These are phyloP conservation scores for Cephus nigrinus DNA, from an alignment of 2,888 invertebrate genomes.

Conservation along the genomic window DNA sequence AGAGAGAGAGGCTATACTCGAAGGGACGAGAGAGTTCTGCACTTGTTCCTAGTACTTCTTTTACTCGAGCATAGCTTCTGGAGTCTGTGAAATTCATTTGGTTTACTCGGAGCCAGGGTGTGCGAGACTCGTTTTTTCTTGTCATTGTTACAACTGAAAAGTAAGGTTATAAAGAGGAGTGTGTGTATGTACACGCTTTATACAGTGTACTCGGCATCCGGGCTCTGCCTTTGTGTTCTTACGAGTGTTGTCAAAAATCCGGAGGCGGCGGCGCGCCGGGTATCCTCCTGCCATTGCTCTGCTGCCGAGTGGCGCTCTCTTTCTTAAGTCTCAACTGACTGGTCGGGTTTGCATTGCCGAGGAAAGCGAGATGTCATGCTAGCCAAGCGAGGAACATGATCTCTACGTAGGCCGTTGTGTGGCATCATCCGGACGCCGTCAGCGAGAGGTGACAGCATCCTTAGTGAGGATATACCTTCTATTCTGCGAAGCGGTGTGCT, in stretches of 20 bases:
- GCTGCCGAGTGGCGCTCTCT: constrained; percentile 41
- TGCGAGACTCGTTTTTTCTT: too few relatives aligned
- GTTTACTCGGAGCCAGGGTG: too few relatives aligned
- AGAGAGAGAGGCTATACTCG: too few relatives aligned
- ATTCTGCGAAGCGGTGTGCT: constrained; percentile 21
- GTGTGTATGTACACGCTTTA: too few relatives aligned
- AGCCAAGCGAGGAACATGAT: constrained; percentile 2
- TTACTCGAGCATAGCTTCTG: too few relatives aligned
- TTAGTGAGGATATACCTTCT: constrained; percentile 21
- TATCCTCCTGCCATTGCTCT: constrained; percentile 42
- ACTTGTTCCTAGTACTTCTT: too few relatives aligned
- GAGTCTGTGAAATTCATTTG: too few relatives aligned
- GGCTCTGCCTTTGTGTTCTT: constrained; percentile 29
- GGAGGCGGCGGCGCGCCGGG: constrained; percentile 43
- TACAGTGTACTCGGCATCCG: too few relatives aligned
- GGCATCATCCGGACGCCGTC: constrained; percentile 32
- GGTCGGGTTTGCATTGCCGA: not conserved
- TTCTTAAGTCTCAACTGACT: not conserved
- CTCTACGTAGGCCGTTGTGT: not conserved
- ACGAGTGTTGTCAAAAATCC: constrained; percentile 56
- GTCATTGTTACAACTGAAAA: too few relatives aligned
- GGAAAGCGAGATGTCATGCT: constrained; percentile 5
- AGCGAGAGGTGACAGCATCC: constrained; percentile 22
- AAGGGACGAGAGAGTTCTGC: too few relatives aligned
- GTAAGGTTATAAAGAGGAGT: too few relatives aligned